These are phyloP conservation scores for Zaprionus bogoriensis DNA, from an alignment of 2,888 invertebrate species.

Conservation along the genomic window DNA sequence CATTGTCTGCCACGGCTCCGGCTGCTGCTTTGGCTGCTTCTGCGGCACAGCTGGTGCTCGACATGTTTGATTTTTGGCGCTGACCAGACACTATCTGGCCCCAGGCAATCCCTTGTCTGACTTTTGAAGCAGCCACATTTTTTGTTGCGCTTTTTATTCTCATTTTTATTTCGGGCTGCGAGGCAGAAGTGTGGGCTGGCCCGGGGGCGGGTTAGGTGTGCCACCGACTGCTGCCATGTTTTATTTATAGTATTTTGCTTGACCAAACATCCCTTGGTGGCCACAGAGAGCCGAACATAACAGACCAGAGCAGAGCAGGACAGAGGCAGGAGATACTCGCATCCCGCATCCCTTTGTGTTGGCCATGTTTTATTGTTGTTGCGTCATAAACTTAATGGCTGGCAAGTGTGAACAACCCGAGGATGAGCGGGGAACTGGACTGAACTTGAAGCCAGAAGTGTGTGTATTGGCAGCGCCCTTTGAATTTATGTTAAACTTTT, in stretches of 20 bases:
- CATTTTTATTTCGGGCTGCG: constrained; percentile 3
- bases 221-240: constrained; percentile 65
- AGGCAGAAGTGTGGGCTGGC: no score
- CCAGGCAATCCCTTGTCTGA: constrained; percentile 35
- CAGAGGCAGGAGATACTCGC: not conserved
- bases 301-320: not conserved
- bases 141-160: constrained; percentile 29
- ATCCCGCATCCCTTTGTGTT: constrained; percentile 46
- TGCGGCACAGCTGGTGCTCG: constrained; percentile 57
- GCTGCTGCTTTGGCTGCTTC: constrained; percentile 59
- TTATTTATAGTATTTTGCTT: constrained; percentile 68
- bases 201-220: not conserved
- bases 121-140: constrained; percentile 47
- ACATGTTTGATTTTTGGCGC: constrained; percentile 61
- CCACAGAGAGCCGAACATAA: constrained; percentile 28
- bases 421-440: constrained; percentile 2
- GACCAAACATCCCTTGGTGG: constrained; percentile 68
- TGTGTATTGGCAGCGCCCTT: constrained; percentile 32
- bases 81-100: constrained; percentile 49
- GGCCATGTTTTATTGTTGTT: constrained; percentile 71
- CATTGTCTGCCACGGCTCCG: constrained; percentile 10
- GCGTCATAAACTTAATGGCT: constrained; percentile 77
- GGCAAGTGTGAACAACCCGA: constrained; percentile 68
- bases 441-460: not conserved
- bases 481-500: constrained; percentile 68